Evolutionary conservation across 2,888 invertebrate species (phyloP), one percentile per base, ranked within the genome.

Genomic region (Trichacis sp.): DNA sequence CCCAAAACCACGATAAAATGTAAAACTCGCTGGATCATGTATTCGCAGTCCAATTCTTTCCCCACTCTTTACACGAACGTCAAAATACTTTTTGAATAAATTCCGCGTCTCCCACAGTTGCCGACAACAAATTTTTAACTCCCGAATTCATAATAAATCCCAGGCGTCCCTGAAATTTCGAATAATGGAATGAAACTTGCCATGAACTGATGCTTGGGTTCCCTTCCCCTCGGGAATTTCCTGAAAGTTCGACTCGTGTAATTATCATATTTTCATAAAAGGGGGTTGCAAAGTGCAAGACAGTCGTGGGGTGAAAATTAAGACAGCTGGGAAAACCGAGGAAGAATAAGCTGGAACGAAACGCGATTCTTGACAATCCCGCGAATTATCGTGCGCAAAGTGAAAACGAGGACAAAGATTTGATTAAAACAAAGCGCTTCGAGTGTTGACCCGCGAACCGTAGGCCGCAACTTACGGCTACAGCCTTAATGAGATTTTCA

Each of bases 401-500:
- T 33, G 33, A n/a, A 33, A 33, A 19, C 19, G 45, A 54, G 24
- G 42, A 17, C 42, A 42, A 12, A 2, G 36, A 36, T 18, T 33
- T 19, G 24, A n/a, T 24, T 40, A 40, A 38, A 54, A 20, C 54
- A 11, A 45, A n/a, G 40, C 29, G 36, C 18, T 19, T 17, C 12
- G 2, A 18, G 36, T 38, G 46, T 20, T 38, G 33, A 52, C 40
- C 46, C 36, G 24, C 40, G 59, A 63, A 67, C 56, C 57, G 50
- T 20, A n/a, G 17, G 14, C 53, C 55, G n/a, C n/a, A 54, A 55
- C 30, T 53, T 58, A 36, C 54, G 54, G 64, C 46, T 60, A 60
- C 59, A 48, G 40, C 52, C 47, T 61, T 74, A 77, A 77, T 75
- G 76, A 75, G 74, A 74, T 75, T 76, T 75, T 77, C 73, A 77